A percentile compares a stretch with the other conserved stretches of the same genome.
Conservation (phyloP, 1,140 invertebrate species). For the Leptopilina clavipes region DNA sequence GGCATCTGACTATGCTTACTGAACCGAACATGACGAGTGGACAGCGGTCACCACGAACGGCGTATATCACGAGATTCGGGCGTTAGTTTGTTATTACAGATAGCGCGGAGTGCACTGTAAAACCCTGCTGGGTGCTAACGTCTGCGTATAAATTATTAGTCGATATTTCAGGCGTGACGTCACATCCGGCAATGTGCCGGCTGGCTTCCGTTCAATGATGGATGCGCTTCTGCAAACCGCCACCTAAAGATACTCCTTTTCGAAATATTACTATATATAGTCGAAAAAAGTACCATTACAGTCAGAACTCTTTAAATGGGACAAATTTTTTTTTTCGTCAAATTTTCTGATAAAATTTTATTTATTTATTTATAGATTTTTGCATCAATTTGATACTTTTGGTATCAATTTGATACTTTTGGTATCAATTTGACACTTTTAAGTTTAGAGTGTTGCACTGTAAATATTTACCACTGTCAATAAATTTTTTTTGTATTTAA, state of each 20-base stretch:
- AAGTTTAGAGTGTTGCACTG: no score
- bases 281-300: not conserved
- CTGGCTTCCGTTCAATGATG: conserved; percentile 70
- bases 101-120: conserved; percentile 27
- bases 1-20: no score
- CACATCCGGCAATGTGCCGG: conserved; percentile 72
- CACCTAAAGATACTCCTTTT: conserved; percentile 3
- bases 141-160: conserved; percentile 73
- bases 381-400: no score
- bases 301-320: no score
- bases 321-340: not conserved
- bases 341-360: no score
- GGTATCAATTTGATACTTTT: no score
- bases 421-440: no score
- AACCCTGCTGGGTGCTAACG: conserved; percentile 56
- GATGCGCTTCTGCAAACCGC: conserved; percentile 50
- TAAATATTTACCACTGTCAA: no score
- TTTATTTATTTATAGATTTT: no score
- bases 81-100: conserved; percentile 33
- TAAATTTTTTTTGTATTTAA: no score
- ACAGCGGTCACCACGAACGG: conserved; percentile 3
- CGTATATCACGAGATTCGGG: not conserved
- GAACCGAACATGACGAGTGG: not conserved
- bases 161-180: conserved; percentile 71
- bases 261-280: no score